Percentiles rank a stretch among this genome's conserved stretches.
These are phyloP conservation scores for Euthynnus affinis DNA, from an alignment of 2,797 vertebrate species.

Conservation along the genomic window DNA sequence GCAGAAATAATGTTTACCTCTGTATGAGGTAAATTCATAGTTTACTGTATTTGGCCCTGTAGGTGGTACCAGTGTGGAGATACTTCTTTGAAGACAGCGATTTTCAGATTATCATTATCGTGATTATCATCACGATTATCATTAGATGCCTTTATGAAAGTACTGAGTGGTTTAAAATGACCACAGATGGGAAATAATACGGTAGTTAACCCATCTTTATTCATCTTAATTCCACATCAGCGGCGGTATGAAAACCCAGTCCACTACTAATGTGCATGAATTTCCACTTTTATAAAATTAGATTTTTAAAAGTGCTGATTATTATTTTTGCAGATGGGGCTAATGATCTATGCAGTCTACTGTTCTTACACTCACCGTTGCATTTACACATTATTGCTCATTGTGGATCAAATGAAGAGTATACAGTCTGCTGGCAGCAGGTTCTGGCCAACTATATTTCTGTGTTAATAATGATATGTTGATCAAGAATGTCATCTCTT, in stretches of 20 bases:
- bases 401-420: neutral
- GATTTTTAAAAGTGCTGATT: constrained; percentile 8
- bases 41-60: neutral
- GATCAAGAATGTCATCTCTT: neutral
- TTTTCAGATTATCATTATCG: no score
- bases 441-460: no score
- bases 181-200: constrained; percentile 2
- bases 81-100: constrained; percentile 3
- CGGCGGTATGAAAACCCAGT: neutral
- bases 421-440: neutral
- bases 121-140: no score
- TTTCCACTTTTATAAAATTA: constrained; percentile 14
- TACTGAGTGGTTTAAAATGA: neutral
- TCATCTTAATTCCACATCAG: constrained; percentile 10
- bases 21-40: constrained; percentile 1
- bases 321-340: constrained; percentile 2
- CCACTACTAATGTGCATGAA: constrained; percentile 1
- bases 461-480: no score
- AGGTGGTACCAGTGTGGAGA: neutral
- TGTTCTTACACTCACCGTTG: neutral
- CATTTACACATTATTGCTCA: neutral
- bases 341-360: neutral
- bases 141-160: constrained; percentile 2
- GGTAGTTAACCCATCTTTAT: neutral
- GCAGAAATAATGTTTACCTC: constrained; percentile 23